Base-by-base conservation (phyloP, 2,888 invertebrate species). In the Eupithecia subfuscata region DNA sequence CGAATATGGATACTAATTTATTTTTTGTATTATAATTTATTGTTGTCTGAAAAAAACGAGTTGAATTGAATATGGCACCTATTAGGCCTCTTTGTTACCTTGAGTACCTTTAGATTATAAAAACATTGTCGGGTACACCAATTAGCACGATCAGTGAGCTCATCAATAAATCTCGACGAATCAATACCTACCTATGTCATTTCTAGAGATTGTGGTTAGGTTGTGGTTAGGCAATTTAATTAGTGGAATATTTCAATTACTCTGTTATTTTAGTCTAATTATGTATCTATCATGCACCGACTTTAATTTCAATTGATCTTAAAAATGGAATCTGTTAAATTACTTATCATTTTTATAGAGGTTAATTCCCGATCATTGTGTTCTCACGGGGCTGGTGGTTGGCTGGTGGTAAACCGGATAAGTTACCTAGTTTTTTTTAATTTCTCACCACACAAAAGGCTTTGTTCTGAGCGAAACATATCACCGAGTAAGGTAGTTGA, bases 81-180 rank as follows among this genome's bases (percentile, higher is more conserved):
- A 60, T 60, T 60, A 25, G 60, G 25, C 60, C 22, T 14, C 60
- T 60, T 25, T 25, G 60, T 25, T 25, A 25, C 60, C 60, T 60
- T 60, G 25, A 60, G 14, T 60, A 25, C 25, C 22, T 60, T 25
- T 25, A 60, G 22, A 60, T 25, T 60, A 14, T 60, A 60, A 60
- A 22, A 60, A 60, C 14, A 60, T 4, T 60, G 60, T 60, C 60
- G 6, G 60, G 60, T 25, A 22, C 56, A 56, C 56, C 22, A 56
- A 56, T 56, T 56, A 56, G 22, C 56, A 56, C 56, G 22, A 22
- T 56, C 56, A n/a, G 22, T 60, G 60, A 60, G 60, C 60, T 60
- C 60, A 60, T 25, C 60, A 25, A 60, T 60, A 22, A 25, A 14
- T 60, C 25, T 60, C 25, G 60, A 60, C 25, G 60, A 60, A 60